Percentiles rank a stretch among this genome's conserved stretches.
Conservation (phyloP, 1,140 invertebrate species). For the Zaprionus nigranus region DNA sequence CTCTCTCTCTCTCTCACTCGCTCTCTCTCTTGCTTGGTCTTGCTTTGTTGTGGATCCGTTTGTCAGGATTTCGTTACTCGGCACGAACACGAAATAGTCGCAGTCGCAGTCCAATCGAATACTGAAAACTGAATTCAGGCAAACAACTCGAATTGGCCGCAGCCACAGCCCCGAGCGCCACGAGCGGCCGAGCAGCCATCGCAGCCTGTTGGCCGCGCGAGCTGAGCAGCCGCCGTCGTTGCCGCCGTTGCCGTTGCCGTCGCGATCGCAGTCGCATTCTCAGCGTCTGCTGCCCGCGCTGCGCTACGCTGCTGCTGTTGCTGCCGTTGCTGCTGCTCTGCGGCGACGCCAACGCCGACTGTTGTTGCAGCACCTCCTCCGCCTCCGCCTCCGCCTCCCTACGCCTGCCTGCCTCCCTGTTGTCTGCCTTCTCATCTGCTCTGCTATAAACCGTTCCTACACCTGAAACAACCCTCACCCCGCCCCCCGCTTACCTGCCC, state of each 20-base stretch:
- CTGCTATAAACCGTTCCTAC: constrained; percentile 6
- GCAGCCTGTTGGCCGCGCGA: constrained; percentile 70
- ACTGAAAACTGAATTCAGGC: constrained; percentile 79
- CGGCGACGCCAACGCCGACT: not conserved
- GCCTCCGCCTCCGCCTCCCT: not conserved
- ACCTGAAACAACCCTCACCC: not conserved
- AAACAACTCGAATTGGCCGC: constrained; percentile 69
- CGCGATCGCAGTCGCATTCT: constrained; percentile 10
- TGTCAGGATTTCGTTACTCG: constrained; percentile 49
- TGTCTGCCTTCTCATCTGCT: too few species aligned
- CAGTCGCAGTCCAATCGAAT: constrained; percentile 79
- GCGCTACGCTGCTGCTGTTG: constrained; percentile 14
- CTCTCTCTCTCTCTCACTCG: not conserved
- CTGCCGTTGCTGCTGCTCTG: constrained; percentile 40
- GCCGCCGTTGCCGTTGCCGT: constrained; percentile 3
- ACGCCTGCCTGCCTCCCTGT: not conserved
- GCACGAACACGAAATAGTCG: constrained; percentile 63
- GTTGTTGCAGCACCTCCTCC: not conserved
- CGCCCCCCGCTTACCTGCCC: not conserved
- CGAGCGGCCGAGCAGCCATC: constrained; percentile 78
- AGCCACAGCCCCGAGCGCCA: constrained; percentile 56
- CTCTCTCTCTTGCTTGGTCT: not conserved
- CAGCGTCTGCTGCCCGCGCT: not conserved
- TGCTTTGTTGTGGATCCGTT: constrained; percentile 43
- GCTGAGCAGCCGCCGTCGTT: constrained; percentile 50